Evolutionary conservation across 2,113 vertebrate genomes (phyloP), one percentile per base, ranked within the genome.

Genomic region (Microtus montanus): DNA sequence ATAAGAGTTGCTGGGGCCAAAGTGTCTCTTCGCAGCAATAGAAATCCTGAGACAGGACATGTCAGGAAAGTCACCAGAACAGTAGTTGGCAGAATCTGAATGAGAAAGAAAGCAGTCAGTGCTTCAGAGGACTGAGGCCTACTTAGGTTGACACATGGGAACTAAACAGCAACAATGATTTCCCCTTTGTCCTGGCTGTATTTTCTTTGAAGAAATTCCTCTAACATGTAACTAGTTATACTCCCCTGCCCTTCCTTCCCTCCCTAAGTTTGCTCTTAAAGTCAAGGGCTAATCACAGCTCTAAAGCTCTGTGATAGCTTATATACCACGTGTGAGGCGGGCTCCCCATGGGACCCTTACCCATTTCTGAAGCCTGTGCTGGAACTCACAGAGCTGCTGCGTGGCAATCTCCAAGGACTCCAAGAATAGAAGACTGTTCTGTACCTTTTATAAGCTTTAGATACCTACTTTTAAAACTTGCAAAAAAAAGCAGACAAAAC

Each of bases 81-180:
- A 85, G 26, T 35, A 84, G 41, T 75, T 86, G 75, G 64, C 58
- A 88, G 64, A 88, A 71, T 64, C 14, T 91, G 49, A 93, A 86
- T 66, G 44, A 22, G 54, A 91, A 87, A 87, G n/a, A 68, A 87
- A 86, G 84, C 17, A 94, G 26, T 92, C 73, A 91, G 19, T 74
- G 61, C 35, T n/a, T 83, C 64, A 89, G 68, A 77, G 54, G 87
- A 61, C 58, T 35, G 41, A 90, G 24, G 49, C 70, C n/a, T 89
- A 47, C 24, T 41, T 70, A 19, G n/a, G 33, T 71, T 91, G 88
- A 92, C 19, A 71, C n/a, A 58, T 0, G 74, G 49, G 58, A 85
- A 85, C 74, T 47, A 85, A 90, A 85, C 6, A 93, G 78, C 47
- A 86, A 89, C 24, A 54, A 74, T 38, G 24, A 71, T 49, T 92